phyloP scores from a whole-genome alignment of 2,113 vertebrate genomes.

The Elanoides forficatus region DNA sequence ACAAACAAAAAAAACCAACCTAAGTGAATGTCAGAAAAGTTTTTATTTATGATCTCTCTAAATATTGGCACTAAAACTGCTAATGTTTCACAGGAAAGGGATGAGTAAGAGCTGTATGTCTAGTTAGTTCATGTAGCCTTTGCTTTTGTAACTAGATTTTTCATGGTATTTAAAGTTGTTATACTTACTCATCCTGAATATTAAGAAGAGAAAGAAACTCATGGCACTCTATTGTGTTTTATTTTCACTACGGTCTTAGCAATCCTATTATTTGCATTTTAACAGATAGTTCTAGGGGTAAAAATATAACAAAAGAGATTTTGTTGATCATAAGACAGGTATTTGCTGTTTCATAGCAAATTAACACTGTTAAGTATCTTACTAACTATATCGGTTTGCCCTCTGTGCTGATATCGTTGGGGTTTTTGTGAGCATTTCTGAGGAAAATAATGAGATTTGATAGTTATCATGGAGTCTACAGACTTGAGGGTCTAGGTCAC shows the following conservation, averaged over 20 bases:
- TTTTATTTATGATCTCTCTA: neutral
- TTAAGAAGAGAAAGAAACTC: neutral
- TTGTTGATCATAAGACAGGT: neutral
- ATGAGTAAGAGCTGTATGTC: neutral
- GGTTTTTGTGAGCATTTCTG: neutral
- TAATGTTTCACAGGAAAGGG: neutral
- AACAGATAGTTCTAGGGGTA: neutral
- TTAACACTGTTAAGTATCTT: neutral
- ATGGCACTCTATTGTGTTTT: neutral
- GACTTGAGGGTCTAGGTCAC: neutral
- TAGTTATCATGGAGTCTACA: neutral
- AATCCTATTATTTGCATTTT: neutral
- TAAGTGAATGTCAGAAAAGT: neutral
- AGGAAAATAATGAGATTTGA: neutral
- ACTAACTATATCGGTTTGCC: neutral
- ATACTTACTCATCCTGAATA: slow-evolving; percentile 4
- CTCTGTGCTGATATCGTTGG: neutral
- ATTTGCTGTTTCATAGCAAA: neutral
- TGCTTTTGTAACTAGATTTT: slow-evolving; percentile 11
- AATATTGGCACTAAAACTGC: neutral
- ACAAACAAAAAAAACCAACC: too few species aligned
- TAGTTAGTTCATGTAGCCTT: neutral
- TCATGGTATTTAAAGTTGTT: neutral
- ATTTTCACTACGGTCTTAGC: neutral
- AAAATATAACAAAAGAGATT: neutral